Base-by-base conservation (phyloP, 2,113 vertebrate species). In the Puma concolor region DNA sequence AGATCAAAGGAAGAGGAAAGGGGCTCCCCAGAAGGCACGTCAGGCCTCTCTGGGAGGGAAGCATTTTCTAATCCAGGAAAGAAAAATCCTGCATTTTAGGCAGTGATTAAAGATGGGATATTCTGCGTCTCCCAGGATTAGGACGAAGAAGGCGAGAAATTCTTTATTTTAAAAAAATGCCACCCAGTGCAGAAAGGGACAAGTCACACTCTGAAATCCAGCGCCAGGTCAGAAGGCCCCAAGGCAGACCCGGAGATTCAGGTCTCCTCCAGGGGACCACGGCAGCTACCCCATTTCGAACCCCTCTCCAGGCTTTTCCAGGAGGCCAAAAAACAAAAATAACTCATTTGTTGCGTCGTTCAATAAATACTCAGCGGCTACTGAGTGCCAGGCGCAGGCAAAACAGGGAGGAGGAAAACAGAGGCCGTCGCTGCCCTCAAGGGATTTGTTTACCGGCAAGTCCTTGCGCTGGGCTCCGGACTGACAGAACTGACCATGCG, bases 1-100 rank as follows among this genome's bases (percentile, higher is more conserved):
- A 95, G 92, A 96, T 98, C 95, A 98, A 97, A 97, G 88, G 25
- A 64, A 95, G 80, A 95, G 16, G 83, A 71, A 88, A 97, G 63
- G 84, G 80, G 80, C 74, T 95, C 86, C 95, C 89, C 15, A 1
- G 92, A 95, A 98, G 87, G 95, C 10, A 1, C 83, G 41, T 82
- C 52, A 64, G 67, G 71, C 54, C 95, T 84, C 95, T 91, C 33
- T 82, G 83, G 71, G 74, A 97, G 60, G 76, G 86, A 91, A 88
- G 67, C 44, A 84, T 86, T 95, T 94, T 95, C 90, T 88, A 97
- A 96, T 80, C 66, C 80, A 90, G 95, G 84, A 96, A 97, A 94
- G 96, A 91, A 98, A 97, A 96, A 57, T 92, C 57, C 21, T 88
- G 44, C 64, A 38, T 88, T 92, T 98, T 82, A 67, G 76, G 64